Evolutionary conservation across 2,888 invertebrate species (phyloP).

Genomic region (Lepidocyrtinus sp.): DNA sequence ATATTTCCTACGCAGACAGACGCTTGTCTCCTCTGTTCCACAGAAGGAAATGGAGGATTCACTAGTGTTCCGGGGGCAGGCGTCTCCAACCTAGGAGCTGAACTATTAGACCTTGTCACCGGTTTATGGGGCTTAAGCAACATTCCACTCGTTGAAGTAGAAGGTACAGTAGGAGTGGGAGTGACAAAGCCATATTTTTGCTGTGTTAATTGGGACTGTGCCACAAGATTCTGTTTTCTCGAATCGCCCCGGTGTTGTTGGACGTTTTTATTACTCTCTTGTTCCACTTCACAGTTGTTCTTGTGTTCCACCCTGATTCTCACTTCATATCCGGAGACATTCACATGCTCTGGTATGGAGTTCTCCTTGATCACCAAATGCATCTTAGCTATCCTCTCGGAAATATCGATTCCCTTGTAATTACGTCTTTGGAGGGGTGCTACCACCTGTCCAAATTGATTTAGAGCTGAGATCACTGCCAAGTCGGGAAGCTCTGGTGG

Average conservation of each 20-base stretch:
- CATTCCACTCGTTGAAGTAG: background rate
- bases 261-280: too few relatives aligned
- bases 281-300: background rate
- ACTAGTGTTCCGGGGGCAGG: slow-evolving; percentile 20
- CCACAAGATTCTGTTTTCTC: too few relatives aligned
- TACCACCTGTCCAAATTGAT: slow-evolving; percentile 69
- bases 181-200: slow-evolving; percentile 18
- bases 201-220: background rate
- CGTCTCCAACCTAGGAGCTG: slow-evolving; percentile 62
- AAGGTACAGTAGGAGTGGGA: background rate
- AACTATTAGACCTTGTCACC: slow-evolving; percentile 53
- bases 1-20: slow-evolving; percentile 52
- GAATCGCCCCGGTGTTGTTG: background rate
- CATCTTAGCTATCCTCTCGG: slow-evolving; percentile 72
- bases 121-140: slow-evolving; percentile 54
- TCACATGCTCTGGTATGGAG: slow-evolving; percentile 33
- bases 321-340: slow-evolving; percentile 62
- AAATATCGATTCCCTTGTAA: slow-evolving; percentile 73
- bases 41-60: slow-evolving; percentile 35
- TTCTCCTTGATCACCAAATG: slow-evolving; percentile 67
- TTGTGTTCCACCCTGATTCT: slow-evolving; percentile 31
- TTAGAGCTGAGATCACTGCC: slow-evolving; percentile 67
- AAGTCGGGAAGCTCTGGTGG: slow-evolving; percentile 62
- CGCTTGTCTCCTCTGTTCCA: slow-evolving; percentile 21
- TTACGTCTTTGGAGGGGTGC: slow-evolving; percentile 72